Percentiles rank a stretch among this genome's conserved stretches.
phyloP scores from a whole-genome alignment of 2,113 vertebrate genomes.

The Eptesicus fuscus region DNA sequence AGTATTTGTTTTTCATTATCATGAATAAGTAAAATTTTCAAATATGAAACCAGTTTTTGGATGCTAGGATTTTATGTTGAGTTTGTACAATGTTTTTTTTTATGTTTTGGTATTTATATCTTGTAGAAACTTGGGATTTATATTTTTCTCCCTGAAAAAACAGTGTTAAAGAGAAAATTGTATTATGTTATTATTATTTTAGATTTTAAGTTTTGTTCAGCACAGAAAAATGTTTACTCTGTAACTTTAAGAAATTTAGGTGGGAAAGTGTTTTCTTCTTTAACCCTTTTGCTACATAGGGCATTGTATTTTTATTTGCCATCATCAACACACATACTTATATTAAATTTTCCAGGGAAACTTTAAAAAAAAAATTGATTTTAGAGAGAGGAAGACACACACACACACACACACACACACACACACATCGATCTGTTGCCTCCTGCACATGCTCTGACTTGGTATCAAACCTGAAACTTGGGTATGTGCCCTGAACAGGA shows the following conservation, averaged over 20 bases:
- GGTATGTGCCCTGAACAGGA: background rate
- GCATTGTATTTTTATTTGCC: background rate
- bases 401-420: too few relatives aligned
- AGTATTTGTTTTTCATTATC: slow-evolving; percentile 37
- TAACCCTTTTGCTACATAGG: slow-evolving; percentile 13
- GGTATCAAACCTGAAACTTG: background rate
- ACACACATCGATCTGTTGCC: background rate
- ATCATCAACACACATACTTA: background rate
- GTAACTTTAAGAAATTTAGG: slow-evolving; percentile 42
- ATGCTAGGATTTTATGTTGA: slow-evolving; percentile 2
- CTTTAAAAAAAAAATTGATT: background rate
- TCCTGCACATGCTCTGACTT: background rate
- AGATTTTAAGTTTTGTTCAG: slow-evolving; percentile 20
- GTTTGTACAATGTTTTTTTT: slow-evolving; percentile 40
- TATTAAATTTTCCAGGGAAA: slow-evolving; percentile 20
- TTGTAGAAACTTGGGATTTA: slow-evolving; percentile 14
- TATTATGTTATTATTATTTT: background rate
- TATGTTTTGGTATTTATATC: slow-evolving; percentile 10
- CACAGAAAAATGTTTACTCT: background rate
- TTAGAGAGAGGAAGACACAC: background rate
- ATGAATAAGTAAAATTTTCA: slow-evolving; percentile 31
- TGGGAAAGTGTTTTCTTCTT: slow-evolving; percentile 1
- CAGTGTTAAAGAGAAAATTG: background rate
- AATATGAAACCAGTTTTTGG: slow-evolving; percentile 12
- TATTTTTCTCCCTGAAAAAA: background rate